phyloP scores from a whole-genome alignment of 2,888 invertebrate species.

The Cephus runcator region DNA sequence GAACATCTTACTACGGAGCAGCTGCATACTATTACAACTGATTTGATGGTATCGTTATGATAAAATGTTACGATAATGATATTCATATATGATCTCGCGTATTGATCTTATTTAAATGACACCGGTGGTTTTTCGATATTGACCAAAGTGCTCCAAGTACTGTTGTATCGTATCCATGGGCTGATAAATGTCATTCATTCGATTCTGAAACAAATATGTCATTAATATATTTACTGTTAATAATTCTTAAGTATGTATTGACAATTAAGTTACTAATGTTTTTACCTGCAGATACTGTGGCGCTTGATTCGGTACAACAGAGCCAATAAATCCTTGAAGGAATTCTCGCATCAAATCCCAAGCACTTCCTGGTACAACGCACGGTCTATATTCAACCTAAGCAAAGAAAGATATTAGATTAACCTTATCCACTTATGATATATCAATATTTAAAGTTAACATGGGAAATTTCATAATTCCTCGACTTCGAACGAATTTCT shows the following conservation, averaged over 20 bases:
- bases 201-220: slow-evolving; percentile 65
- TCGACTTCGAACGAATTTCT: background rate
- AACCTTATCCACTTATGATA: background rate
- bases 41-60: background rate
- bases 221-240: background rate
- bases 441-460: background rate
- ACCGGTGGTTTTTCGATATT: slow-evolving; percentile 83
- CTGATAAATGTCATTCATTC: slow-evolving; percentile 86
- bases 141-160: slow-evolving; percentile 92
- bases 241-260: background rate
- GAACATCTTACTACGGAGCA: background rate
- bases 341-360: slow-evolving; percentile 94
- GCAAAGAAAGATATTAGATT: slow-evolving; percentile 8
- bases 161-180: slow-evolving; percentile 94
- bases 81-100: background rate
- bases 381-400: slow-evolving; percentile 90
- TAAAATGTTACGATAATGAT: background rate
- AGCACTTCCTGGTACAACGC: slow-evolving; percentile 86
- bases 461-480: background rate
- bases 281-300: slow-evolving; percentile 75
- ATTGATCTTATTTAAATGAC: slow-evolving; percentile 48
- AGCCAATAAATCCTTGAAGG: slow-evolving; percentile 89
- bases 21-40: background rate
- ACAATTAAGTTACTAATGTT: slow-evolving; percentile 6
- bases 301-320: slow-evolving; percentile 77